phyloP scores from a whole-genome alignment of 1,140 invertebrate genomes.

The Onthophagus taurus region DNA sequence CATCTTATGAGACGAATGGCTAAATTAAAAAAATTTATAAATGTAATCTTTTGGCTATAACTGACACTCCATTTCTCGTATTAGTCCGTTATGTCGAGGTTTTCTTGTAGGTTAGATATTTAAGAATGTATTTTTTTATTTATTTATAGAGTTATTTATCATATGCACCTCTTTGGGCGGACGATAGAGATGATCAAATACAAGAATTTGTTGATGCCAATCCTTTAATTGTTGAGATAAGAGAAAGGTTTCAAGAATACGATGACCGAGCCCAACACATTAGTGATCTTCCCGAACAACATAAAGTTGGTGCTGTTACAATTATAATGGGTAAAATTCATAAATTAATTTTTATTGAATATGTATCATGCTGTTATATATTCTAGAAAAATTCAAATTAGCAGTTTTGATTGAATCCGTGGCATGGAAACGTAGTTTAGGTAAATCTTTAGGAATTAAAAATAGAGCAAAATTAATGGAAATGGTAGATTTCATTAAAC shows the following conservation, averaged over 20 bases:
- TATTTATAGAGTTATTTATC: conserved; percentile 41
- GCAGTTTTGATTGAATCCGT: conserved; percentile 59
- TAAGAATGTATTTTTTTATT: neutral
- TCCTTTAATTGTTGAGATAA: conserved; percentile 62
- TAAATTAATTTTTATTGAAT: too few species aligned
- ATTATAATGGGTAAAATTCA: conserved; percentile 49
- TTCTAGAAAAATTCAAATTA: conserved; percentile 63
- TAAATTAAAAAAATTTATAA: too few species aligned
- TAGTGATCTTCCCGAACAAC: conserved; percentile 47
- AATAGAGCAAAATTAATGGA: conserved; percentile 54
- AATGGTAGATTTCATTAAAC: conserved; percentile 59
- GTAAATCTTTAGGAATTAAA: conserved; percentile 46
- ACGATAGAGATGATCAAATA: conserved; percentile 55
- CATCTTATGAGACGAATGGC: too few species aligned
- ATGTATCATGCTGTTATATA: too few species aligned
- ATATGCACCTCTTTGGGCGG: conserved; percentile 60
- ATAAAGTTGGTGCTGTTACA: conserved; percentile 57
- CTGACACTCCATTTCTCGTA: too few species aligned
- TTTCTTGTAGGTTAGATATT: too few species aligned
- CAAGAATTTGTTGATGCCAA: conserved; percentile 58
- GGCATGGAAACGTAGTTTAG: conserved; percentile 60
- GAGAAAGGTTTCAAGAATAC: conserved; percentile 62
- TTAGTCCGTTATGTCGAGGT: too few species aligned
- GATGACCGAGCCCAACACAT: conserved; percentile 56
- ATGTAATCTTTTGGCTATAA: neutral